Conservation (phyloP, 2,888 invertebrate genomes). For the Epistrophella euchroma region DNA sequence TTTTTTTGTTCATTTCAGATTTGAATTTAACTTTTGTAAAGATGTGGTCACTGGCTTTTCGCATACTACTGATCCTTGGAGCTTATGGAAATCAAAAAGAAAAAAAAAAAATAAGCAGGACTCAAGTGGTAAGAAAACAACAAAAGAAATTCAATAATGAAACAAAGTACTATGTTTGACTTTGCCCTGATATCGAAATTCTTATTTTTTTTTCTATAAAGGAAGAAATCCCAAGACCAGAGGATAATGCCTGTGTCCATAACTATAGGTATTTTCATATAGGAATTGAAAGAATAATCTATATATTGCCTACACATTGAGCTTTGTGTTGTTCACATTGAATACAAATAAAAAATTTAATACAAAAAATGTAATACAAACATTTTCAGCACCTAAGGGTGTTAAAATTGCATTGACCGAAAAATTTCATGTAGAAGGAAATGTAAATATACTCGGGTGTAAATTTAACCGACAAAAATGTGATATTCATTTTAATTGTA, state of each 20-base stretch:
- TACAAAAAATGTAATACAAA: conserved; percentile 9
- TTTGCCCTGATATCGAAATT: conserved; percentile 27
- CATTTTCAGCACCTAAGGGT: conserved; percentile 29
- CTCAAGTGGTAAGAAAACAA: conserved; percentile 60
- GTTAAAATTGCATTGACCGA: conserved; percentile 40
- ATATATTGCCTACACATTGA: conserved; percentile 11
- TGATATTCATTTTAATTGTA: neutral
- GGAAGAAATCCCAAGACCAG: neutral
- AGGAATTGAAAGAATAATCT: neutral
- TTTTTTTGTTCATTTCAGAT: too few relatives aligned
- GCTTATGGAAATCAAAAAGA: conserved; percentile 43
- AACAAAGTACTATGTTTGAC: conserved; percentile 50
- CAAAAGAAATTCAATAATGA: conserved; percentile 65
- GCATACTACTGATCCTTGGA: conserved; percentile 4
- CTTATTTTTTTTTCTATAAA: neutral
- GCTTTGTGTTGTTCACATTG: conserved; percentile 4
- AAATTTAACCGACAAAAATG: neutral
- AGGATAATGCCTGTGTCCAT: conserved; percentile 5
- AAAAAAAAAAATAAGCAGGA: conserved; percentile 6
- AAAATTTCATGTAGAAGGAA: conserved; percentile 18
- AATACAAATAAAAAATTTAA: neutral
- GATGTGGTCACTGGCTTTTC: conserved; percentile 46
- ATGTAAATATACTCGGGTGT: neutral
- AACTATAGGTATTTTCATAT: neutral
- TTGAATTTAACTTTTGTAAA: conserved; percentile 37